Base-by-base conservation (phyloP, 1,140 invertebrate species). In the Ostrea edulis region DNA sequence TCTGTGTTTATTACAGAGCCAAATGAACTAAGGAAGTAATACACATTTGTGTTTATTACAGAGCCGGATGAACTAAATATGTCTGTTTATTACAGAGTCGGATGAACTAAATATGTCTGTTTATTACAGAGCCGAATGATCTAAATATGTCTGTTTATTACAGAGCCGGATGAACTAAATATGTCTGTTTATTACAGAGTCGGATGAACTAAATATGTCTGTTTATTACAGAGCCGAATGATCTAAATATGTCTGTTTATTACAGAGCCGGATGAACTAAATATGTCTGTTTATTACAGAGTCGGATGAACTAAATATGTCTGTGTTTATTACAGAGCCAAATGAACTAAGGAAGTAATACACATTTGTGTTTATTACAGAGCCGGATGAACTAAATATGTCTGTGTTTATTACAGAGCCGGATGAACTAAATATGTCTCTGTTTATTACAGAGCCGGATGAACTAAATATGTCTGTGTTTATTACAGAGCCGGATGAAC, bases 311-410 rank as follows among this genome's bases (percentile, higher is more conserved):
- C 92, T 99, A 0, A 96, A n/a, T 44, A 2, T 90, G 29, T 84
- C 85, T 83, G 22, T 81, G 9, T 83, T 87, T 86, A 86, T 92
- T 91, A 84, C 91, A 95, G 94, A 91, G 86, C 91, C 97, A 17
- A 96, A 97, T 82, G 96, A 97, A 92, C 92, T 99, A 0, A 96
- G 97, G 87, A 96, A 97, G 82, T 99, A 99, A n/a, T n/a, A n/a
- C 5, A 2, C 89, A n/a, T 84, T 86, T 83, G 22, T 81, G 9
- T 83, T 87, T 86, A 86, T 92, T 91, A 84, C 91, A 95, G 94
- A 91, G 86, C 91, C 97, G 17, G 96, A 97, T 82, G 96, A 97
- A 92, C 92, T 99, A 0, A 96, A n/a, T 44, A 2, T 90, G 29
- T 84, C 85, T 83, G 22, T 81, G 9, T 83, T 87, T 86, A 86